Base-by-base conservation (phyloP, 1,140 invertebrate genomes). In the Periplaneta americana region DNA sequence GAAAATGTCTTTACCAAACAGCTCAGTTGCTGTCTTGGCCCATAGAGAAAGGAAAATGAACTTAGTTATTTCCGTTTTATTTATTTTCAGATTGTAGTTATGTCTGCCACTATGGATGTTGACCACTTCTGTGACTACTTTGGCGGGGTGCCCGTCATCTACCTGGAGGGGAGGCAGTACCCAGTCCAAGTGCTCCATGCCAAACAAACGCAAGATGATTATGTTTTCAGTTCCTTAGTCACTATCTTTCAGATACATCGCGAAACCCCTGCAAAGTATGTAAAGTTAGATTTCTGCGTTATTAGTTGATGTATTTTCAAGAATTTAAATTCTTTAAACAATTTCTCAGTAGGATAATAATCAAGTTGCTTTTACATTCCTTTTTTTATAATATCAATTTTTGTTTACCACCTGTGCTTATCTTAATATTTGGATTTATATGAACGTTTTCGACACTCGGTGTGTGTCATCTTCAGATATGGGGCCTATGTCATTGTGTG, bases 51-150 rank as follows among this genome's bases (percentile, higher is more conserved):
- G 5, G 39, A 48, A 48, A 48, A 48, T 5, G 15, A 48, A 15
- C 3, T 8, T 48, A 15, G 6, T n/a, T n/a, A 57, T n/a, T 57
- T 82, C n/a, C n/a, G n/a, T n/a, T 83, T 66, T 81, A 78, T 79
- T 83, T 85, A 81, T 83, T 87, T 88, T 79, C 87, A 94, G 91
- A 87, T 98, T 0, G 91, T 98, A 32, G 89, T 99, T 22, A 98
- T 98, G 93, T 98, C 97, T 22, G 98, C 98, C 0, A 98, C 97
- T 37, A 97, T 98, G 95, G 95, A 98, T 90, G 96, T 97, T 18
- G 96, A 98, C 87, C 93, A 96, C 85, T 99, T 99, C 88, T 93
- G 93, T 39, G 91, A 93, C 75, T 99, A 98, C 89, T 99, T 99
- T 87, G 91, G 96, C 84, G 92, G 94, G 83, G 95, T 95, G 83